A percentile compares a stretch with the other conserved stretches of the same genome.
phyloP scores from a whole-genome alignment of 23 tunicate genomes.

The Halocynthia roretzi region DNA sequence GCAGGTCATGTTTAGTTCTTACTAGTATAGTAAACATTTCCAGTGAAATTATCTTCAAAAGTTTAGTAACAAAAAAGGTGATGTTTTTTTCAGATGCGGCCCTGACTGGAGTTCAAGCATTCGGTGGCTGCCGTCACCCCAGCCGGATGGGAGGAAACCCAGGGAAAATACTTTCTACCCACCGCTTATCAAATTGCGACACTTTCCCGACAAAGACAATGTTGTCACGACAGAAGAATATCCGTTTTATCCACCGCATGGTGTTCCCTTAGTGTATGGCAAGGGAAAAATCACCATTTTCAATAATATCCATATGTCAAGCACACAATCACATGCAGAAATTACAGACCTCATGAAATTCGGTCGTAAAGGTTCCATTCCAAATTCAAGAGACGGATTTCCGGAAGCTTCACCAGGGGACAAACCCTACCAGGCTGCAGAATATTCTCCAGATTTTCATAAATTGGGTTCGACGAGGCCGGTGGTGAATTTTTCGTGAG shows the following conservation, averaged over 20 bases:
- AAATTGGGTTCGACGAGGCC: slow-evolving; percentile 77
- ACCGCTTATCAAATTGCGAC: slow-evolving; percentile 63
- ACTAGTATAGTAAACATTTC: neutral
- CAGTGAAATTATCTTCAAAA: neutral
- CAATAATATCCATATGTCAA: slow-evolving; percentile 43
- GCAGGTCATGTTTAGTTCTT: neutral
- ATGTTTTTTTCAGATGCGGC: slow-evolving; percentile 46
- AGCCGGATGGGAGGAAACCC: slow-evolving; percentile 31
- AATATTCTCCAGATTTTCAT: slow-evolving; percentile 73
- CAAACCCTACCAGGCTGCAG: slow-evolving; percentile 81
- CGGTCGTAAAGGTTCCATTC: slow-evolving; percentile 43
- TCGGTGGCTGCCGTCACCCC: slow-evolving; percentile 76
- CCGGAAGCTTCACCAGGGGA: slow-evolving; percentile 69
- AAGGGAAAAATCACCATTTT: slow-evolving; percentile 71
- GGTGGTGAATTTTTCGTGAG: slow-evolving; percentile 80
- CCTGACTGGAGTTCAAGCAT: slow-evolving; percentile 77
- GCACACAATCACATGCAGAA: slow-evolving; percentile 37
- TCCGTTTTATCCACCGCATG: slow-evolving; percentile 73
- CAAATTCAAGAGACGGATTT: slow-evolving; percentile 40
- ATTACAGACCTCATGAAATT: slow-evolving; percentile 46
- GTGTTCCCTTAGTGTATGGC: slow-evolving; percentile 34
- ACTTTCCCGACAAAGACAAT: slow-evolving; percentile 51
- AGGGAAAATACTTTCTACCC: slow-evolving; percentile 57
- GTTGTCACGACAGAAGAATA: slow-evolving; percentile 36
- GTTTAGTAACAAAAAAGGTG: neutral